Base-by-base conservation (phyloP, 2,888 invertebrate species). In the Eupithecia insigniata region DNA sequence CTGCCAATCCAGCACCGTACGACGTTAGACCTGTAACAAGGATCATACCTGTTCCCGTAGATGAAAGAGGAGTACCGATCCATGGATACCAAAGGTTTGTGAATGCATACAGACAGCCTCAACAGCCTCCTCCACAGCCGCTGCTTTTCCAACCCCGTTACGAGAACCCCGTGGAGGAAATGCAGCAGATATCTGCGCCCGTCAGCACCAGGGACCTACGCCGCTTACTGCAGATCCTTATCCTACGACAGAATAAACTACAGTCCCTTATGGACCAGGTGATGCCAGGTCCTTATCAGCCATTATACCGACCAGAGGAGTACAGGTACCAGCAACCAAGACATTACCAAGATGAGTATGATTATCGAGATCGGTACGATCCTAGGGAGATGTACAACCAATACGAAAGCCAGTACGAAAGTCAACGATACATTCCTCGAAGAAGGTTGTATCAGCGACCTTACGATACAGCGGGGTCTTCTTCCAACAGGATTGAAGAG, bases 171-270 rank as follows among this genome's bases (percentile, higher is more conserved):
- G 88, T 90, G 10, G 93, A 94, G 32, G 95, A 95, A 75, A 93
- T 95, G 87, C 95, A 95, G 72, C 93, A 95, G 2, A 96, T 96
- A 62, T 94, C 95, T 66, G 95, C 96, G 14, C 97, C 97, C 10
- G 95, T 97, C 2, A 96, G 96, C 82, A 96, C 96, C 1, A 95
- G 95, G 81, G 97, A 97, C 83, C 95, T 97, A 74, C 96, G 96
- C 82, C 93, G 95, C 66, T 88, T 97, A 58, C 89, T 97, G 8
- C 96, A 96, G 76, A 95, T 96, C 84, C 89, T 97, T 71, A 95
- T 97, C 51, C 84, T 95, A 39, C 91, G 96, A 67, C 96, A 97
- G 87, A 95, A 94, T 79, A 91, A 95, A 62, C 82, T 96, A 77
- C 95, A 96, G 85, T 90, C 92, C 60, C 85, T 95, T 26, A 95